Percentiles rank a stretch among this genome's conserved stretches.
phyloP scores from a whole-genome alignment of 2,888 invertebrate genomes.

The Heterodera filipjevi region DNA sequence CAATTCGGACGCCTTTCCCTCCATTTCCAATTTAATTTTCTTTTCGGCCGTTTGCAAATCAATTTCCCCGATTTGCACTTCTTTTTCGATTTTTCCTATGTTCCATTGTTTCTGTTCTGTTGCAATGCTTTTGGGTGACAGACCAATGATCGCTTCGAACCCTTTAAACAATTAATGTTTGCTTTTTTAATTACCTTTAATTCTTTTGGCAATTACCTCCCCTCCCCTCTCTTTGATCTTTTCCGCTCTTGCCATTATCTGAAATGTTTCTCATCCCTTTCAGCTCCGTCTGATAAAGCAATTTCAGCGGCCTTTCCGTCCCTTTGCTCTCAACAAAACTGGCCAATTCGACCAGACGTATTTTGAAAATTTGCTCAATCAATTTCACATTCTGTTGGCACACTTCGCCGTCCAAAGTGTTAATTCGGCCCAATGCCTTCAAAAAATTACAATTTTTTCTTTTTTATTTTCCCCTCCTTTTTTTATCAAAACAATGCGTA shows the following conservation, averaged over 20 bases:
- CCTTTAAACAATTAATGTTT: background rate
- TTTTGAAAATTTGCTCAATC: background rate
- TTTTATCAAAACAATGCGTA: background rate
- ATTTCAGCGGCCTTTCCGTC: background rate
- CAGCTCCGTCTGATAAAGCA: background rate
- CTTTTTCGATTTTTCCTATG: background rate
- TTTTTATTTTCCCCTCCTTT: background rate
- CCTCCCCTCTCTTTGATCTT: background rate
- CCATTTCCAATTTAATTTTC: background rate
- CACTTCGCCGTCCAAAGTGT: slow-evolving; percentile 6
- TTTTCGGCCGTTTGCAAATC: background rate
- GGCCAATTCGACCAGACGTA: slow-evolving; percentile 5
- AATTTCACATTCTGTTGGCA: background rate
- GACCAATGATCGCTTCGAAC: background rate
- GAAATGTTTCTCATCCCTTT: background rate
- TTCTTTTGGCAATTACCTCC: background rate
- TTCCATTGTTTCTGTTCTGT: background rate
- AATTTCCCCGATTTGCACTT: background rate
- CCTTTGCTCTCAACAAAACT: background rate
- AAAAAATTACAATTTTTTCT: background rate
- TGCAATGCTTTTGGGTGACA: background rate
- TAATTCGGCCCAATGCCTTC: background rate
- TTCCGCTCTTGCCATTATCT: too few species aligned
- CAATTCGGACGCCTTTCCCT: background rate
- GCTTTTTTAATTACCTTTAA: background rate